These are phyloP conservation scores for Noctua janthe DNA, from an alignment of 2,888 invertebrate species.

Conservation along the genomic window DNA sequence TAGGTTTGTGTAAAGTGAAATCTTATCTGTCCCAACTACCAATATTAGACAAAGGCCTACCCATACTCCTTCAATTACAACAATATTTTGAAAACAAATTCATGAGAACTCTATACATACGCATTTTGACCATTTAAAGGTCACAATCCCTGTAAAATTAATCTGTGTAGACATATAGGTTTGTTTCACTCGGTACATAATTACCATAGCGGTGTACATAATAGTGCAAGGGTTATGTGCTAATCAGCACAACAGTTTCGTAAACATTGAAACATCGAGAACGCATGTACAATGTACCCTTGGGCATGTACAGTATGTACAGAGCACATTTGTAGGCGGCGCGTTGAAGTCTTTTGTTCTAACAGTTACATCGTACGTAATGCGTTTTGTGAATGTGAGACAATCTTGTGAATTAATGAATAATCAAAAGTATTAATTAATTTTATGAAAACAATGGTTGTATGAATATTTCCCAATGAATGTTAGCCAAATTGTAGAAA, in stretches of 20 bases:
- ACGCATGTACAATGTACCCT: background rate
- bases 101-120: background rate
- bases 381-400: conserved; percentile 6
- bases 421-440: background rate
- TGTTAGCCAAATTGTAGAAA: background rate
- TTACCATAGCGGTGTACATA: background rate
- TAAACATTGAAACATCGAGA: conserved; percentile 28
- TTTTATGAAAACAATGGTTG: conserved; percentile 7
- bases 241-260: conserved; percentile 33
- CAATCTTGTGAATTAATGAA: background rate
- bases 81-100: background rate
- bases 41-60: background rate
- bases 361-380: background rate
- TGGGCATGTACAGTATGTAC: background rate
- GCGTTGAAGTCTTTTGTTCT: conserved; percentile 79
- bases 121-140: background rate
- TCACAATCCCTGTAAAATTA: conserved; percentile 6
- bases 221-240: conserved; percentile 7
- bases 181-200: background rate
- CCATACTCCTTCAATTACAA: background rate
- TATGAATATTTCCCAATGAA: background rate
- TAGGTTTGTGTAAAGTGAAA: background rate
- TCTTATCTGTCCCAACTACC: background rate
- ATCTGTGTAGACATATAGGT: conserved; percentile 23
- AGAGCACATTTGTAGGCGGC: conserved; percentile 34